Evolutionary conservation across 2,113 vertebrate species (phyloP), one percentile per base, ranked within the genome.

Genomic region (Sinocyclocheilus anophthalmus): DNA sequence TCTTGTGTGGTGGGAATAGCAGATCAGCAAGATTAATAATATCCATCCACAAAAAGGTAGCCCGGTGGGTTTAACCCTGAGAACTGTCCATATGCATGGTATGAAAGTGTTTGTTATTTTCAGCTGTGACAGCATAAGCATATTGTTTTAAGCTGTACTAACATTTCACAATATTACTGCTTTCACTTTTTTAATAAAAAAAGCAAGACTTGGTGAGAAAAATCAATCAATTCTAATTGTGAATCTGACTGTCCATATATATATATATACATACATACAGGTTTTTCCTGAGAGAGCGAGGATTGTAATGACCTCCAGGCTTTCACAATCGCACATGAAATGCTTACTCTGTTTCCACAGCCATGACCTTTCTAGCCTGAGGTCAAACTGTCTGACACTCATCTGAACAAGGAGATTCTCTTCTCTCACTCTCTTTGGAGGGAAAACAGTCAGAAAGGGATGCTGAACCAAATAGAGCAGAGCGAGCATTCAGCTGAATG

Each of bases 311-410:
- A 85, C 67, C 77, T 63, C 50, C 57, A 75, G 76, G 67, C 77
- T 77, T 78, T 76, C 30, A 39, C 59, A 53, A 65, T 67, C 13
- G 39, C 48, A 73, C 77, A 81, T 81, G n/a, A 86, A 86, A 81
- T 81, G 85, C 85, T 81, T 72, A 70, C 77, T 86, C 50, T 79
- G 30, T 78, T 57, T 69, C 45, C 24, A 42, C 39, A 33, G 33
- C 50, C n/a, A n/a, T 80, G 50, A 72, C 76, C 53, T 81, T 61
- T 75, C 39, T 42, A 42, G 76, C 76, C 65, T 39, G 33, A 42
- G 22, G 84, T 87, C 69, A 80, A 63, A 61, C 42, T 55, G 63
- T 80, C 84, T 85, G 84, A 85, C 84, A 85, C 73, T 85, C 63
- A 70, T 57, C 48, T 5, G 33, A 85, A 85, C 84, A 72, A 14